These are phyloP conservation scores for Eilema griseolum DNA, from an alignment of 2,888 invertebrate genomes.

Conservation along the genomic window DNA sequence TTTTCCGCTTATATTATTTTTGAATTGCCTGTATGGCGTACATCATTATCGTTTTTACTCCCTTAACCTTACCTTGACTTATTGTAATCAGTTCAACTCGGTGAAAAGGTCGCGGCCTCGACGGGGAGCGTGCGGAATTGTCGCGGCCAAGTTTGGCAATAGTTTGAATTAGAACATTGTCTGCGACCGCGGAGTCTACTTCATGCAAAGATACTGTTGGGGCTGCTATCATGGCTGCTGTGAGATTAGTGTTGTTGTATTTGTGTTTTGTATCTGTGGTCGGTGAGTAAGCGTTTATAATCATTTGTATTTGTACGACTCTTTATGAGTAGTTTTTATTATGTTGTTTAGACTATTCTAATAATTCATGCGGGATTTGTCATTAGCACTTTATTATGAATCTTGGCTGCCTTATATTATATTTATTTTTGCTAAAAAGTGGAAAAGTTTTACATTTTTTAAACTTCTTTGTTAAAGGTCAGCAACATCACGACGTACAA, in stretches of 20 bases:
- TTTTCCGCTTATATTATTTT: too few species aligned
- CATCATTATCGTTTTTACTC: conserved; percentile 3
- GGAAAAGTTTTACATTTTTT: neutral
- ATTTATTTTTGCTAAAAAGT: too few species aligned
- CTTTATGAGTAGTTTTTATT: neutral
- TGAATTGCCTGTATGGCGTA: too few species aligned
- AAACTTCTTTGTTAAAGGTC: neutral
- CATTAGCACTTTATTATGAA: too few species aligned
- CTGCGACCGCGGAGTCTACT: conserved; percentile 35
- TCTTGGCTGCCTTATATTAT: too few species aligned
- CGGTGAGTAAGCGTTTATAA: conserved; percentile 36
- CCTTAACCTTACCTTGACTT: conserved; percentile 42
- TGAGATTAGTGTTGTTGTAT: conserved; percentile 48
- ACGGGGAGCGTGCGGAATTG: conserved; percentile 75
- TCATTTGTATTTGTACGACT: neutral
- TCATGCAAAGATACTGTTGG: conserved; percentile 38
- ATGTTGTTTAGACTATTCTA: neutral
- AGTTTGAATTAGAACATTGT: conserved; percentile 61
- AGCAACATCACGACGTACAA: too few species aligned
- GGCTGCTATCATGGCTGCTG: conserved; percentile 51
- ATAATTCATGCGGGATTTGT: neutral
- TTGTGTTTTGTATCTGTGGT: conserved; percentile 40
- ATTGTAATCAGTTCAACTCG: conserved; percentile 31
- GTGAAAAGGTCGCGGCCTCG: conserved; percentile 76
- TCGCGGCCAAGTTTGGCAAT: conserved; percentile 66